Conservation (phyloP, 1,140 invertebrate genomes). For the Microplitis mediator region DNA sequence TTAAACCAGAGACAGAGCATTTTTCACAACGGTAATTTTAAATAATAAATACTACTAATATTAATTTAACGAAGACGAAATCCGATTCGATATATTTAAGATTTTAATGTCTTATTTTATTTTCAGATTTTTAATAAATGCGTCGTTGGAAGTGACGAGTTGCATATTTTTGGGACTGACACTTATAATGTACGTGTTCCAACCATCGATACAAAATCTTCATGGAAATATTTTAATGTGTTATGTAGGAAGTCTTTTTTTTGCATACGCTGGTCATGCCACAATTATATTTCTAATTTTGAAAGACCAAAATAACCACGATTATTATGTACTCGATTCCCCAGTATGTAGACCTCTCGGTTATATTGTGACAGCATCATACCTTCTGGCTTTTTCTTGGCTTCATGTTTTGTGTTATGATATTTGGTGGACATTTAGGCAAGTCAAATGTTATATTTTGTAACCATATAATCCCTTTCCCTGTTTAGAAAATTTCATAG, state of each 20-base stretch:
- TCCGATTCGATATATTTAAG: too few species aligned
- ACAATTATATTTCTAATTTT: slow-evolving; percentile 33
- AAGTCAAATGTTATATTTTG: slow-evolving; percentile 32
- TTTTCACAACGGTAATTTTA: too few species aligned
- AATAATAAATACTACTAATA: too few species aligned
- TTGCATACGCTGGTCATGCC: slow-evolving; percentile 67
- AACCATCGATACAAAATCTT: slow-evolving; percentile 70
- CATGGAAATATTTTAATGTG: slow-evolving; percentile 75
- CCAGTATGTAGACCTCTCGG: slow-evolving; percentile 43
- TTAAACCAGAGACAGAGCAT: too few species aligned
- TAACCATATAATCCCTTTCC: too few species aligned
- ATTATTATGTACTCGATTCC: background rate
- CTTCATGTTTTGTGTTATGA: slow-evolving; percentile 74
- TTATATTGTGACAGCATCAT: slow-evolving; percentile 52
- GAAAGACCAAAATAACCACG: background rate
- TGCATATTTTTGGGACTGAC: slow-evolving; percentile 69
- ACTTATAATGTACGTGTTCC: slow-evolving; percentile 67
- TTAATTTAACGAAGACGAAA: too few species aligned
- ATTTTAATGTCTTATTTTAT: background rate
- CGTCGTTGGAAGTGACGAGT: slow-evolving; percentile 37
- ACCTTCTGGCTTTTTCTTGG: slow-evolving; percentile 73
- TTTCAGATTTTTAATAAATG: slow-evolving; percentile 33
- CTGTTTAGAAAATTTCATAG: too few species aligned
- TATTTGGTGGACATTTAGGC: slow-evolving; percentile 69
- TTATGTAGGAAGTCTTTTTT: slow-evolving; percentile 68